Conservation (phyloP, 2,888 invertebrate genomes). For the Caenorhabditis macrosperma region DNA sequence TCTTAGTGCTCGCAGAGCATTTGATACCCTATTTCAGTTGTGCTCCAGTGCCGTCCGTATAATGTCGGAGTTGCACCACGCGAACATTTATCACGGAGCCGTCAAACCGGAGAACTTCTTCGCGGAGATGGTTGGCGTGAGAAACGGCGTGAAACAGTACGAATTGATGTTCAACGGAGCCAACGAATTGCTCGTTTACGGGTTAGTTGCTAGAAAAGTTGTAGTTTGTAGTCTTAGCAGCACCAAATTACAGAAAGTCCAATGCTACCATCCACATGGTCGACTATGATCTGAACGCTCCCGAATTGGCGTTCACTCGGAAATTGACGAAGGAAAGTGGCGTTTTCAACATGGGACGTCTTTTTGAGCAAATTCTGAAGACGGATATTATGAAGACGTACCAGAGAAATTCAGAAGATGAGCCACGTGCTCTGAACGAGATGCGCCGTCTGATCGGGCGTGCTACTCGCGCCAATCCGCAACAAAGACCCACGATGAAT, state of each 20-base stretch:
- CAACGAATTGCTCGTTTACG: constrained; percentile 10
- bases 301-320: constrained; percentile 53
- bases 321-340: constrained; percentile 41
- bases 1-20: no score
- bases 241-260: neutral
- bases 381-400: constrained; percentile 41
- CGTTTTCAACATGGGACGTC: constrained; percentile 51
- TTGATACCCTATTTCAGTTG: constrained; percentile 30
- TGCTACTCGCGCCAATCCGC: constrained; percentile 39
- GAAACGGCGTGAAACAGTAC: neutral
- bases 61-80: constrained; percentile 41
- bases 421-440: constrained; percentile 10
- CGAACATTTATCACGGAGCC: constrained; percentile 47
- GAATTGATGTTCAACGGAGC: constrained; percentile 38
- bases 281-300: constrained; percentile 52
- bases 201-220: neutral
- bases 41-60: constrained; percentile 47
- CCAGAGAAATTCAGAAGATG: neutral
- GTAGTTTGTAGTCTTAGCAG: neutral
- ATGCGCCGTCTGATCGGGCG: constrained; percentile 30
- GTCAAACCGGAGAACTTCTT: constrained; percentile 36
- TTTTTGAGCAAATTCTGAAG: constrained; percentile 46
- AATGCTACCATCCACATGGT: neutral
- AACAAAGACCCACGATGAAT: constrained; percentile 45
- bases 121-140: constrained; percentile 6